Conservation (phyloP, 2,113 vertebrate genomes). For the Anguilla rostrata region DNA sequence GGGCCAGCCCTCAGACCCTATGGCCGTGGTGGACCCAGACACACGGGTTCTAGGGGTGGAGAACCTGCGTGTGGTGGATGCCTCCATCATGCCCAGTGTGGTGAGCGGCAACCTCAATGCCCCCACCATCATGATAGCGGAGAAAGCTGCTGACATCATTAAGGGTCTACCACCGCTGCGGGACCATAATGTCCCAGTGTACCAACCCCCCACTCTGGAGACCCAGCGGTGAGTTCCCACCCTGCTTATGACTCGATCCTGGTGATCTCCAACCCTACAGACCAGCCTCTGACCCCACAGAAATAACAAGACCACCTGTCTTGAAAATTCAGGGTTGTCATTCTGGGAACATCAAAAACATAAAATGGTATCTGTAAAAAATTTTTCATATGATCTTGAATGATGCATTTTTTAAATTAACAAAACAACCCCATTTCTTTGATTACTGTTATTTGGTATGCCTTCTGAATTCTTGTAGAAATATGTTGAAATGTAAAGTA, state of each 20-base stretch:
- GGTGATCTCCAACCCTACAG: neutral
- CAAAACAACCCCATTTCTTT: neutral
- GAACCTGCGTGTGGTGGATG: slow-evolving; percentile 85
- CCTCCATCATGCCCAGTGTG: slow-evolving; percentile 95
- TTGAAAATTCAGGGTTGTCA: neutral
- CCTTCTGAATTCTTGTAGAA: neutral
- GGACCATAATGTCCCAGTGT: slow-evolving; percentile 77
- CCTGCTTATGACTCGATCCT: neutral
- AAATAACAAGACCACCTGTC: neutral
- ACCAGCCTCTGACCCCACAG: neutral
- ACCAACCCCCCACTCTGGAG: slow-evolving; percentile 74
- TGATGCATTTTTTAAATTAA: neutral
- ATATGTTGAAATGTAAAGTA: neutral
- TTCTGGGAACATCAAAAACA: neutral
- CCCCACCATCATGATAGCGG: slow-evolving; percentile 94
- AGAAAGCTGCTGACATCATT: slow-evolving; percentile 90
- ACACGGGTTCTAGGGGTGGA: slow-evolving; percentile 83
- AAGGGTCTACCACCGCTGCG: slow-evolving; percentile 74
- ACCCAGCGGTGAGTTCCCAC: slow-evolving; percentile 71
- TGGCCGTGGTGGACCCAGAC: slow-evolving; percentile 82
- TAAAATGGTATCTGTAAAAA: neutral
- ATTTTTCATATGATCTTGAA: neutral
- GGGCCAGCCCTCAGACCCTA: slow-evolving; percentile 77
- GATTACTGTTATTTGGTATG: neutral
- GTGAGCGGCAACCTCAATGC: slow-evolving; percentile 93